Evolutionary conservation across 2,888 invertebrate genomes (phyloP), one percentile per base, ranked within the genome.

Genomic region (Hypomecis punctinalis): DNA sequence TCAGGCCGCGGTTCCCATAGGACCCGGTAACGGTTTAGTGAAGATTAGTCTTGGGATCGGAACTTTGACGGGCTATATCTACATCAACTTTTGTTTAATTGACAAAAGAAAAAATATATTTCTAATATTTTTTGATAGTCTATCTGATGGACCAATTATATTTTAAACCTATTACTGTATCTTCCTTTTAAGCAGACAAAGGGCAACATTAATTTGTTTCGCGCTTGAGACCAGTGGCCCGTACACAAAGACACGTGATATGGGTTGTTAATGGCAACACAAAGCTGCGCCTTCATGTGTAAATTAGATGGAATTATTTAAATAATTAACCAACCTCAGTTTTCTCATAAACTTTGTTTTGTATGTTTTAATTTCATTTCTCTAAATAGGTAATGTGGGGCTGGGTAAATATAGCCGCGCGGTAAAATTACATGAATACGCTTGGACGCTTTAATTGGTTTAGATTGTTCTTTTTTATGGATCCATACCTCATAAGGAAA

Each of bases 161-260:
- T n/a, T n/a, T n/a, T n/a, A n/a, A n/a, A n/a, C n/a, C 9, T 47
- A 35, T 7, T 10, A 23, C 40, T 8, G 33, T 46, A 51, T 57
- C 42, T 47, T 52, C n/a, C n/a, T 43, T 53, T 51, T 35, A 6
- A 47, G 4, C 43, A 36, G 48, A 49, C 58, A 10, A 39, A 53
- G 43, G 81, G 79, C 81, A 79, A 86, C 85, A 86, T 88, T 88
- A 88, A 88, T 88, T 86, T 82, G 84, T 85, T 83, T 82, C 77
- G 79, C 69, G 75, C 75, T 80, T 40, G 76, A 75, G 76, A 74
- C 77, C 78, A 76, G 77, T 77, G 73, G 74, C 67, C 75, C 75
- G 77, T 7, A 79, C 80, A 81, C 85, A 90, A 85, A 89, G 89
- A 86, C 85, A 85, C 86, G 85, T 90, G 90, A 88, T 86, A 85